Evolutionary conservation across 37 sponge, comb jelly and placozoan genomes (phyloP), one percentile per base, ranked within the genome.

Genomic region (Bolinopsis microptera): DNA sequence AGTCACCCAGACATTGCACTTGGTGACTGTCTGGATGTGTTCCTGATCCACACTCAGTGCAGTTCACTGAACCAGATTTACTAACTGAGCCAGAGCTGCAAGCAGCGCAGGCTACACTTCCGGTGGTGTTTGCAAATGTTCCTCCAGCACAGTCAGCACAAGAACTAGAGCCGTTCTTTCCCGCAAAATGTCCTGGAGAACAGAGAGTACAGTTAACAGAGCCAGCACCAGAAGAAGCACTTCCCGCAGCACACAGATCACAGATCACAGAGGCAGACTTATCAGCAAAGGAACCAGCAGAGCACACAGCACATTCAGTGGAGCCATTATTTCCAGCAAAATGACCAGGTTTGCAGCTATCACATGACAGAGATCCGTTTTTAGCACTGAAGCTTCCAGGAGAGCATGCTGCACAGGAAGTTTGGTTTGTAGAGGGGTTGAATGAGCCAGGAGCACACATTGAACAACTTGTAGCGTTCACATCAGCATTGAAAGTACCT

Each of bases 341-440:
- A 5, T 8, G 3, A 30, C 75, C 75, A 3, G 75, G 75, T 8
- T 8, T 24, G 75, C 75, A 72, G 27, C 5, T 3, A 3, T 5
- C 13, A 21, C 75, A 72, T 28, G 13, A 24, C 31, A 28, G 27
- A n/a, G 31, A 30, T 13, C 61, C 61, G 5, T 5, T 48, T 18
- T 13, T 48, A 13, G 5, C 13, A 48, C 48, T 21, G 36, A 36
- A 86, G n/a, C 48, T 39, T 38, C 90, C 90, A 28, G 90, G 38
- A 1, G 3, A 9, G 28, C 90, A 86, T 34, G 80, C 36, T 16
- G 36, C 36, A 77, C 80, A 77, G 1, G 90, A 86, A 8, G 90
- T 86, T 48, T 86, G 90, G 48, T 86, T 86, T 3, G 40, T 48
- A 0, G 1, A 0, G 22, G 22, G 25, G 61, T 86, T 86, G 80